Percentiles rank a stretch among this genome's conserved stretches.
These are phyloP conservation scores for Serripes groenlandicus DNA, from an alignment of 2,888 invertebrate genomes.

Conservation along the genomic window DNA sequence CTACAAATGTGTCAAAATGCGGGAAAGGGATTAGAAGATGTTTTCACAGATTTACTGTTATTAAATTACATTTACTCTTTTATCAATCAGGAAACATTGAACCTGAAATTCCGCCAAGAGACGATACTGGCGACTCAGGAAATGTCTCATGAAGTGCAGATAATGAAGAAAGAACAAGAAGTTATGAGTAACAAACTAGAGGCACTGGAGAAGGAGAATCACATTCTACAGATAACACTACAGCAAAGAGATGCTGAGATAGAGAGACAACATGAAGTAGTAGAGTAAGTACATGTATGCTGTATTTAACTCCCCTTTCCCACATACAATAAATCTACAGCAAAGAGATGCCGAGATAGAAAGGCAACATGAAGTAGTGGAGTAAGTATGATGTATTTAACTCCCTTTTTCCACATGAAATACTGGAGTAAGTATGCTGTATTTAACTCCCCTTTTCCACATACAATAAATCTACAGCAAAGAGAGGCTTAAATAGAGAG, in stretches of 20 bases:
- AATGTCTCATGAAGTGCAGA: conserved; percentile 70
- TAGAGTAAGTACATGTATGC: conserved; percentile 73
- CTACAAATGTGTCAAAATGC: too few species aligned
- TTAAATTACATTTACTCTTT: too few species aligned
- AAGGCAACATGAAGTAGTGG: conserved; percentile 72
- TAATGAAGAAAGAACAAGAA: conserved; percentile 70
- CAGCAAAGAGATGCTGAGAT: conserved; percentile 78
- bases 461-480: conserved; percentile 6
- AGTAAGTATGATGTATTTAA: conserved; percentile 71
- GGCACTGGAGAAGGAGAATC: conserved; percentile 74
- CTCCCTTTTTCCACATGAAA: too few species aligned
- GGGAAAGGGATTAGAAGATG: too few species aligned
- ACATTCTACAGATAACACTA: conserved; percentile 74
- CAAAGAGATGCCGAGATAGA: conserved; percentile 76
- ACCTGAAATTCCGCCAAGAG: conserved; percentile 72
- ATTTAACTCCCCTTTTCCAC: too few species aligned
- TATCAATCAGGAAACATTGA: conserved; percentile 75
- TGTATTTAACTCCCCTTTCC: too few species aligned
- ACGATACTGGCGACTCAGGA: conserved; percentile 68
- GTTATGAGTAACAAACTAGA: conserved; percentile 66
- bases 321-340: conserved; percentile 72
- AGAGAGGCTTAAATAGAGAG: conserved; percentile 1
- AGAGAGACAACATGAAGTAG: conserved; percentile 68
- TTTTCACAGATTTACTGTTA: too few species aligned
- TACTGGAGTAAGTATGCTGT: too few species aligned